Conservation (phyloP, 2,113 vertebrate genomes). For the Macquaria australasica region DNA sequence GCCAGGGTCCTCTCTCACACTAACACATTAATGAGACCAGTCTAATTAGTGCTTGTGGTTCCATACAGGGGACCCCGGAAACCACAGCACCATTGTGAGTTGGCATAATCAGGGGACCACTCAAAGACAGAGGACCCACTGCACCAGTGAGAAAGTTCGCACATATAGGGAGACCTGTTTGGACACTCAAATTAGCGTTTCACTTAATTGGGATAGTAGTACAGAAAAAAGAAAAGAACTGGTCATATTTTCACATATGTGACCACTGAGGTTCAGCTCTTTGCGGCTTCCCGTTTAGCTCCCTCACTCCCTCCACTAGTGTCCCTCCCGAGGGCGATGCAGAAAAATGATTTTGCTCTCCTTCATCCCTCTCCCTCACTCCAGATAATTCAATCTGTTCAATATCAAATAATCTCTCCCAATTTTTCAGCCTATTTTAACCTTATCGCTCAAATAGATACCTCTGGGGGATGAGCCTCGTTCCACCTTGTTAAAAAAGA, state of each 20-base stretch:
- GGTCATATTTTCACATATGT: constrained; percentile 44
- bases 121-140: constrained; percentile 41
- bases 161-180: constrained; percentile 50
- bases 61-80: constrained; percentile 48
- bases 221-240: background rate
- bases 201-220: constrained; percentile 45
- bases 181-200: constrained; percentile 53
- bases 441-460: constrained; percentile 72
- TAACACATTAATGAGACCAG: constrained; percentile 73
- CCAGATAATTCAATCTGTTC: constrained; percentile 81
- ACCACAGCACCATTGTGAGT: constrained; percentile 64
- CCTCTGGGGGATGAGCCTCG: constrained; percentile 64
- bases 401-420: constrained; percentile 80
- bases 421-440: constrained; percentile 79
- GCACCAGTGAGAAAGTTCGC: constrained; percentile 68
- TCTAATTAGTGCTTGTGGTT: constrained; percentile 76
- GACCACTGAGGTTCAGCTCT: constrained; percentile 46
- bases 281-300: constrained; percentile 48
- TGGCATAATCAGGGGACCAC: constrained; percentile 64
- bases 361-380: constrained; percentile 66
- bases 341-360: constrained; percentile 76
- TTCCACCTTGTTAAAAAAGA: constrained; percentile 73
- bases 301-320: constrained; percentile 43
- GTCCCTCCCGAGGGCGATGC: constrained; percentile 51
- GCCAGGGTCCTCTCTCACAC: constrained; percentile 56